phyloP scores from a whole-genome alignment of 2,113 vertebrate genomes.

The Panthera leo region DNA sequence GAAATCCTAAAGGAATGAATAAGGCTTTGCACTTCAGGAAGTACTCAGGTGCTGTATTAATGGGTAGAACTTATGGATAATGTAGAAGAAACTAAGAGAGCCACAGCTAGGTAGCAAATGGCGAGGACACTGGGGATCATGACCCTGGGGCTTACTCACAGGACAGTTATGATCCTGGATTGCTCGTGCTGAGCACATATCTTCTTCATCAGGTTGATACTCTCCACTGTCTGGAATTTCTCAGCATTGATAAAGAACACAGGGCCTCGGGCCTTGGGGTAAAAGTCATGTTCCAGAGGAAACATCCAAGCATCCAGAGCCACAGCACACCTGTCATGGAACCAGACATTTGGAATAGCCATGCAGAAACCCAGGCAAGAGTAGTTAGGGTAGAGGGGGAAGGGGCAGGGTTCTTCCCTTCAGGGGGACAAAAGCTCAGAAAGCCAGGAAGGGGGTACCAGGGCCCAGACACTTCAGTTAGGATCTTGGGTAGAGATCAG shows the following conservation, averaged over 20 bases:
- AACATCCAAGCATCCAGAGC: slow-evolving; percentile 89
- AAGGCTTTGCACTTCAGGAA: neutral
- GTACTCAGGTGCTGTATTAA: neutral
- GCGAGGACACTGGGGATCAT: neutral
- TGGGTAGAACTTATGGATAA: neutral
- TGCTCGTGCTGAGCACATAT: slow-evolving; percentile 77
- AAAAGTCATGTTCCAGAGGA: slow-evolving; percentile 83
- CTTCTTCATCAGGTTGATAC: slow-evolving; percentile 82
- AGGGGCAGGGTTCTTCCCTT: neutral
- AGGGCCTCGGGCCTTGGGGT: slow-evolving; percentile 79
- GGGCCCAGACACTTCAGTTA: neutral
- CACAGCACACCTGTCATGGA: slow-evolving; percentile 82
- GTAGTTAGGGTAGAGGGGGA: rapidly evolving
- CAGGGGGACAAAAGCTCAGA: neutral
- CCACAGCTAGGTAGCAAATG: neutral
- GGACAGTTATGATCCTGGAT: slow-evolving; percentile 84
- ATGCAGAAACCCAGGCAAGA: neutral
- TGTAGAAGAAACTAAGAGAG: neutral
- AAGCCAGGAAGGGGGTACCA: neutral
- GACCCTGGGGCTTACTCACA: slow-evolving; percentile 80
- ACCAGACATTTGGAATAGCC: neutral
- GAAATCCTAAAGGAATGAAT: neutral
- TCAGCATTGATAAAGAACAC: slow-evolving; percentile 87
- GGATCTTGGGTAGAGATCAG: neutral
- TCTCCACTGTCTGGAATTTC: slow-evolving; percentile 84